These are phyloP conservation scores for Acrocephalus scirpaceus DNA, from an alignment of 2,797 vertebrate genomes.

Conservation along the genomic window DNA sequence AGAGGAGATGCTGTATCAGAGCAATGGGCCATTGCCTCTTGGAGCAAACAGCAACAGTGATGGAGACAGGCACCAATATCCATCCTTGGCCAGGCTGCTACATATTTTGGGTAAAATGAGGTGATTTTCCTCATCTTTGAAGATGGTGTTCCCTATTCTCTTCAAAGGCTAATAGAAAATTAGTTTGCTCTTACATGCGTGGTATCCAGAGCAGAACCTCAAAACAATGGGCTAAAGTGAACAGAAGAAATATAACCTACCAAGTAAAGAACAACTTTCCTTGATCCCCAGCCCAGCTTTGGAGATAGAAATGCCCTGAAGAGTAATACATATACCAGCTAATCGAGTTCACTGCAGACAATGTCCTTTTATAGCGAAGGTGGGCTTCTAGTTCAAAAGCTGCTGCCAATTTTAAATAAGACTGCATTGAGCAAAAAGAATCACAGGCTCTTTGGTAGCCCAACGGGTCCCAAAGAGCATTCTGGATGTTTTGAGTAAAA, in stretches of 20 bases:
- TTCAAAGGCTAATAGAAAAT: neutral
- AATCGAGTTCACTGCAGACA: neutral
- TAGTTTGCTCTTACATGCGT: neutral
- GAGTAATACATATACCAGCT: neutral
- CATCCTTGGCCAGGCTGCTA: neutral
- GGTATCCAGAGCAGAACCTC: neutral
- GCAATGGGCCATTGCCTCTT: neutral
- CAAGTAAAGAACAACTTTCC: neutral
- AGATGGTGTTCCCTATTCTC: neutral
- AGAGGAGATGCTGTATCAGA: neutral
- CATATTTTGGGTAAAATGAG: neutral
- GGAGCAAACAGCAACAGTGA: neutral
- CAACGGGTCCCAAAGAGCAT: neutral
- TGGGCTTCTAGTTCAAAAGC: neutral
- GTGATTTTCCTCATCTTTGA: neutral
- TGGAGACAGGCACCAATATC: neutral
- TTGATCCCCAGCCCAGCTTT: neutral
- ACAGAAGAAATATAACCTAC: neutral
- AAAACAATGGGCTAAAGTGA: neutral
- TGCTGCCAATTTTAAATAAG: neutral
- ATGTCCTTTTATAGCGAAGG: neutral
- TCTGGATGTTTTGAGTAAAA: neutral
- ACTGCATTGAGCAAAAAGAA: neutral
- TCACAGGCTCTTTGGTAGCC: neutral
- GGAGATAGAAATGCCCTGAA: neutral